Base-by-base conservation (phyloP, 2,113 vertebrate species). In the Coptodon bakossiorum region DNA sequence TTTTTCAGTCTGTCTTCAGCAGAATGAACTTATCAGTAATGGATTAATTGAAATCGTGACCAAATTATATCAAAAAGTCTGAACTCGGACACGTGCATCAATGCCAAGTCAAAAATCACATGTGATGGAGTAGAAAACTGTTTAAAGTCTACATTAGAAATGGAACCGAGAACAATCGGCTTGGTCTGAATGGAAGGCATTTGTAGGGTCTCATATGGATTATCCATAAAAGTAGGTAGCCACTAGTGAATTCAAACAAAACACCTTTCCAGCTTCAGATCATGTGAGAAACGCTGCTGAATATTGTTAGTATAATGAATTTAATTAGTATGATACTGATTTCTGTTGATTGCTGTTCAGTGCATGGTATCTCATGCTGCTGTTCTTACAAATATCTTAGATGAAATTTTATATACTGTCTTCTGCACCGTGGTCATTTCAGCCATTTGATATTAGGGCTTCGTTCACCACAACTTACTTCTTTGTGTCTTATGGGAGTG, bases 11-110 rank as follows among this genome's bases (percentile, higher is more conserved):
- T 16, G 11, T 27, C 24, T 81, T 85, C 61, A 56, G 48, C n/a
- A 57, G 63, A 31, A 86, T 80, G 34, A 89, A 87, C 19, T 66
- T 52, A 82, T 82, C 40, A 17, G 53, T 88, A 90, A 88, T 90
- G 88, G 88, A 88, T 90, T 83, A 3, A 83, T 76, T 85, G 79
- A 91, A 91, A 91, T 57, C 9, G 36, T 40, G 66, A 83, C 13
- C 54, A 43, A 53, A 29, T 66, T 84, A 48, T 83, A 85, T 24
- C 24, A 5, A 9, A 80, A 59, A 83, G 45, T 80, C 29, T 68
- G 56, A 85, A 83, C 36, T n/a, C 54, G 6, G 80, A 63, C 73
- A n/a, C 3, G 36, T 81, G 82, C 43, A 6, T 57, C 82, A 79
- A 63, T 6, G 16, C 9, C 13, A 14, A 61, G 73, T 79, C 29